Evolutionary conservation across 2,113 vertebrate genomes (phyloP), one percentile per base, ranked within the genome.

Genomic region (Desmodus rotundus): DNA sequence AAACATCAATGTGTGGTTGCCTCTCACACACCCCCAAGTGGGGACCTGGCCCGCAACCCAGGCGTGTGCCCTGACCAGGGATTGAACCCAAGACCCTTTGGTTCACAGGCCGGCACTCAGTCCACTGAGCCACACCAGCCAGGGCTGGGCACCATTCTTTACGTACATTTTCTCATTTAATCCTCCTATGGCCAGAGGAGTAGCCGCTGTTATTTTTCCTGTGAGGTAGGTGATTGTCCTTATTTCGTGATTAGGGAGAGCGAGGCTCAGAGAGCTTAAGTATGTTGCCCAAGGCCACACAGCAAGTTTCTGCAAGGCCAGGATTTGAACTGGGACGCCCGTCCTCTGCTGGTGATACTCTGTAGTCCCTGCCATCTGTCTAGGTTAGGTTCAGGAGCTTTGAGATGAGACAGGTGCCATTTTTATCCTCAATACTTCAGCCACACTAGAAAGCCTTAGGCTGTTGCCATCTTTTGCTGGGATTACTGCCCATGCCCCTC

Each of bases 331-430:
- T 0, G 3, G 33, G 16, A 5, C 45, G 24, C 24, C 61, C 4
- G 50, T 41, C 31, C 22, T 43, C 43, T 0, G 1, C 8, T 45
- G 28, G 33, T 13, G 19, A 19, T 13, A 4, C 6, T 2, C n/a
- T 61, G 36, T 11, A 47, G 77, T 45, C 13, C 11, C 63, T 20
- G 36, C 20, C 84, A 41, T 76, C 77, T 31, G 63, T 65, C 52
- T 7, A 58, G 68, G 63, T 13, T 33, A 58, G 8, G 33, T 50
- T 4, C 3, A 7, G 20, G 50, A 72, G 74, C 33, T 47, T 38
- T 33, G 33, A 84, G 67, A 61, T 26, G 36, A 78, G 45, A 78
- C 10, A 11, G 80, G 47, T 1, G 3, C n/a, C 31, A 45, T 65
- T 70, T 86, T 70, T 5, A 54, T 22, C 67, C 68, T 56, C 45